Conservation (phyloP, 2,888 invertebrate species). For the Drosophila quasianomalipes region DNA sequence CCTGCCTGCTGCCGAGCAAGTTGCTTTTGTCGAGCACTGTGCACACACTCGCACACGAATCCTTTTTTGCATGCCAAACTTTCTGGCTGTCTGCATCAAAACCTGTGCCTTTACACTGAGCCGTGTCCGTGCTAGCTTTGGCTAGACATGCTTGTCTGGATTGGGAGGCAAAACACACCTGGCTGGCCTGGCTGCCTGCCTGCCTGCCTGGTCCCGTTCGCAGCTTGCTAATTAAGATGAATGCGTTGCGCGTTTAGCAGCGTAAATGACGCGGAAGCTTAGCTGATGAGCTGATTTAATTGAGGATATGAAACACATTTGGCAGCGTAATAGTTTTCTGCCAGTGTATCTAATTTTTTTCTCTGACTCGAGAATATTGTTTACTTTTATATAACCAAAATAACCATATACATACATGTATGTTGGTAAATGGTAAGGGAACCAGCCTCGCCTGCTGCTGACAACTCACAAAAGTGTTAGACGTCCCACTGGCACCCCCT, state of each 20-base stretch:
- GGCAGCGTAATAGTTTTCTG: slow-evolving; percentile 31
- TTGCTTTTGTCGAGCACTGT: slow-evolving; percentile 18
- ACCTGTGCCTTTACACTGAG: slow-evolving; percentile 29
- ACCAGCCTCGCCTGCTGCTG: slow-evolving; percentile 33
- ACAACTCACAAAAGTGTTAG: slow-evolving; percentile 35
- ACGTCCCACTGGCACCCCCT: slow-evolving; percentile 5
- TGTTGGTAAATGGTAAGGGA: slow-evolving; percentile 12
- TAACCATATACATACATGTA: slow-evolving; percentile 1
- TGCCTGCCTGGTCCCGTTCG: slow-evolving; percentile 7
- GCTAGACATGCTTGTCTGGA: slow-evolving; percentile 1
- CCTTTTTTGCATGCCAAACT: slow-evolving; percentile 67
- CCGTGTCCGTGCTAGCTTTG: slow-evolving; percentile 13
- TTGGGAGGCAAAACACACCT: slow-evolving; percentile 27
- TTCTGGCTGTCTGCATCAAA: slow-evolving; percentile 39
- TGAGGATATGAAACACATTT: slow-evolving; percentile 25
- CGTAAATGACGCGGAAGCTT: slow-evolving; percentile 74
- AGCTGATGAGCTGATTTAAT: slow-evolving; percentile 47
- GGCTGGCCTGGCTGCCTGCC: slow-evolving; percentile 7
- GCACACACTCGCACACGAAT: slow-evolving; percentile 34
- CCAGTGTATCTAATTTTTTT: slow-evolving; percentile 32
- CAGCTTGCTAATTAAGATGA: slow-evolving; percentile 71
- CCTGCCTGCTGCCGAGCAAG: slow-evolving; percentile 38
- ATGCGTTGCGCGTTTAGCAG: slow-evolving; percentile 73
- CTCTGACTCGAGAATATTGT: slow-evolving; percentile 29
- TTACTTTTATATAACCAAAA: slow-evolving; percentile 22